phyloP scores from a whole-genome alignment of 2,888 invertebrate species.

The Rhingia rostrata region DNA sequence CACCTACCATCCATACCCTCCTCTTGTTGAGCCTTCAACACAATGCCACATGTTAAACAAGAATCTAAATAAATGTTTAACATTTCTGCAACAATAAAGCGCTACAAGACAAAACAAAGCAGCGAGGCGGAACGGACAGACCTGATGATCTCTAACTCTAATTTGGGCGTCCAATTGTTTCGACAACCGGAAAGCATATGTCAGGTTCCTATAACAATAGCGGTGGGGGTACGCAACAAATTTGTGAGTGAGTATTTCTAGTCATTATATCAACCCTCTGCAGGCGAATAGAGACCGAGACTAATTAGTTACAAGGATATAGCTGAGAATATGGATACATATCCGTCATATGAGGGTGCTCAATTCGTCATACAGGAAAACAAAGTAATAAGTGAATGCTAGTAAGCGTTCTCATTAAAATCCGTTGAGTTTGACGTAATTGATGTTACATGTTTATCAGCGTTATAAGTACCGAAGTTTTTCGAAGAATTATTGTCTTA shows the following conservation, averaged over 20 bases:
- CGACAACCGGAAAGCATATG: conserved; percentile 57
- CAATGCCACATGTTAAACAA: conserved; percentile 8
- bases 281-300: too few relatives aligned
- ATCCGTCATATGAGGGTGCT: too few relatives aligned
- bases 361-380: too few relatives aligned
- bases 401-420: too few relatives aligned
- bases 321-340: too few relatives aligned
- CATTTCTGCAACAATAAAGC: conserved; percentile 28
- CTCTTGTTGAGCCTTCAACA: not conserved
- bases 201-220: conserved; percentile 24
- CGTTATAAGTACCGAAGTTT: too few relatives aligned
- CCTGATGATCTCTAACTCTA: conserved; percentile 30
- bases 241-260: conserved; percentile 23
- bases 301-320: too few relatives aligned
- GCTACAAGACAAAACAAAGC: conserved; percentile 34
- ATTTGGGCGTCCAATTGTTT: conserved; percentile 46
- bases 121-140: not conserved
- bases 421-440: too few relatives aligned
- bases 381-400: too few relatives aligned
- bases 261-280: not conserved
- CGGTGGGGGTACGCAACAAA: conserved; percentile 45
- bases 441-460: too few relatives aligned
- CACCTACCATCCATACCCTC: not conserved
- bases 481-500: too few relatives aligned
- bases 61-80: conserved; percentile 36